Percentiles rank a stretch among this genome's conserved stretches.
These are phyloP conservation scores for Drusus annulatus DNA, from an alignment of 1,140 invertebrate species.

Conservation along the genomic window DNA sequence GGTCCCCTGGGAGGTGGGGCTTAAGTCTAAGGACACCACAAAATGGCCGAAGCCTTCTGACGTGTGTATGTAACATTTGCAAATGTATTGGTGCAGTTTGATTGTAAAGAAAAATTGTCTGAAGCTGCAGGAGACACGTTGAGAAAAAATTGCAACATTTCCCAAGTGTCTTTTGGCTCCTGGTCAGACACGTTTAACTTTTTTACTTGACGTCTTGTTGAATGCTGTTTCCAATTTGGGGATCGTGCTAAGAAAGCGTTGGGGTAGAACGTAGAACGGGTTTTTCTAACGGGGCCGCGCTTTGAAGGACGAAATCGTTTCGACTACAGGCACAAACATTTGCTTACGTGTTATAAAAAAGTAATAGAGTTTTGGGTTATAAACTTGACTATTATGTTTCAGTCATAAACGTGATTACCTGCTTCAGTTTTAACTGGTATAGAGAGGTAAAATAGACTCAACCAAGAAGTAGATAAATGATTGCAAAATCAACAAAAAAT, in stretches of 20 bases:
- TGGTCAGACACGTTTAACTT: neutral
- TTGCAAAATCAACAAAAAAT: too few relatives aligned
- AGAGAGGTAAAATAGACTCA: too few relatives aligned
- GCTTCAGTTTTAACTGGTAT: too few relatives aligned
- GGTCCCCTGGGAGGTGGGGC: conserved; percentile 69
- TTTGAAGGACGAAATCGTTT: conserved; percentile 18
- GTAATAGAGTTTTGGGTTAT: neutral
- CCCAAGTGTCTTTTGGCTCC: neutral
- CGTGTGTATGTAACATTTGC: conserved; percentile 64
- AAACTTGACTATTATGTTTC: too few relatives aligned
- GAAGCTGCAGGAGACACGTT: conserved; percentile 16
- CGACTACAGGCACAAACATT: neutral
- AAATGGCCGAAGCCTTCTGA: conserved; percentile 66
- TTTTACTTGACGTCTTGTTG: neutral
- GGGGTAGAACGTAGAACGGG: conserved; percentile 25
- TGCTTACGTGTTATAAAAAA: conserved; percentile 11
- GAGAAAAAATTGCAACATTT: conserved; percentile 14
- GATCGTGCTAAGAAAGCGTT: conserved; percentile 26
- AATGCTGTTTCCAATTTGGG: neutral
- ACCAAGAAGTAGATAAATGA: too few relatives aligned
- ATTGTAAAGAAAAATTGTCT: conserved; percentile 24
- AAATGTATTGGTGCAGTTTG: conserved; percentile 44
- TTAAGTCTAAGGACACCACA: conserved; percentile 65
- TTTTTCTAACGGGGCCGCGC: conserved; percentile 17
- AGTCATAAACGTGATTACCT: too few relatives aligned